Conservation (phyloP, 2,888 invertebrate genomes). For the Protonemura montana region DNA sequence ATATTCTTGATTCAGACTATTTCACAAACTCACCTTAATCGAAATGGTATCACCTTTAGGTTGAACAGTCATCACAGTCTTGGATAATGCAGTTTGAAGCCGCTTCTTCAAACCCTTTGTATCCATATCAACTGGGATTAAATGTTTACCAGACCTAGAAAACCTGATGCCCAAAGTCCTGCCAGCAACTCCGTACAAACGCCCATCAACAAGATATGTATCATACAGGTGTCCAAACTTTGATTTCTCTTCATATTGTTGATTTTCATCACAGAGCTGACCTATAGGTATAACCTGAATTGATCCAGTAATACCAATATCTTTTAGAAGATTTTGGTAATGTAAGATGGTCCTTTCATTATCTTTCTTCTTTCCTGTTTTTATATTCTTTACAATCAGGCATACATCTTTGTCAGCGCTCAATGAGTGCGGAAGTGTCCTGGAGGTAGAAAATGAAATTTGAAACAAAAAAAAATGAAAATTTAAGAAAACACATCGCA, state of each 20-base stretch:
- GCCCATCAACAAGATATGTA: background rate
- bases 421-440: background rate
- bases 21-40: background rate
- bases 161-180: background rate
- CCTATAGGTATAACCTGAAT: background rate
- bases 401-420: background rate
- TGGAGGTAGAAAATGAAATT: background rate
- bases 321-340: background rate
- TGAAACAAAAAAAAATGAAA: background rate
- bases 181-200: background rate
- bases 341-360: background rate
- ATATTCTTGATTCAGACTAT: background rate
- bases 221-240: background rate
- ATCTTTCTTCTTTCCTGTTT: background rate
- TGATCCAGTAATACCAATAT: background rate
- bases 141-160: background rate
- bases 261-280: background rate
- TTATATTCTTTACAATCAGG: background rate
- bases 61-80: background rate
- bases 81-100: background rate
- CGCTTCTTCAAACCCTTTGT: background rate
- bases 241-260: background rate
- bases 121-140: background rate
- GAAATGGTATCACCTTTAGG: background rate
- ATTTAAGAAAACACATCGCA: background rate